Conservation (phyloP, 2,797 vertebrate genomes). For the Bovichtus variegatus region DNA sequence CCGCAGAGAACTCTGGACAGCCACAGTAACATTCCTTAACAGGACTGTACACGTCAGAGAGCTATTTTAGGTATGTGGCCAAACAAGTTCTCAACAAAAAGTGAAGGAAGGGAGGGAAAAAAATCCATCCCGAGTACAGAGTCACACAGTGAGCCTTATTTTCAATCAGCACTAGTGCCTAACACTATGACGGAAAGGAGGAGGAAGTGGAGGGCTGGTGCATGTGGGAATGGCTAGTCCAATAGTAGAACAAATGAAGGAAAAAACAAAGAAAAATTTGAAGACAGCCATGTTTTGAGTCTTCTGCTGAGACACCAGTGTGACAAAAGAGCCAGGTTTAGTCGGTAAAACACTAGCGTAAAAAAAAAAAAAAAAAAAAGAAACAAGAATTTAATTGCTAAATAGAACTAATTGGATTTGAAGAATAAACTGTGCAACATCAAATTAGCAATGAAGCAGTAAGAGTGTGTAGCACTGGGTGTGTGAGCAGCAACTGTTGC, state of each 20-base stretch:
- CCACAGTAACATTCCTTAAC: constrained; percentile 89
- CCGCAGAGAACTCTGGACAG: constrained; percentile 83
- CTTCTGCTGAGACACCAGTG: constrained; percentile 21
- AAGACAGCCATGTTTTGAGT: constrained; percentile 36
- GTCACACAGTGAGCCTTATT: constrained; percentile 73
- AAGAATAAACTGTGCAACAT: neutral
- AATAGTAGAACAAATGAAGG: constrained; percentile 73
- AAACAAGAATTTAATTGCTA: neutral
- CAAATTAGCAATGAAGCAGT: neutral
- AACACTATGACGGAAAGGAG: constrained; percentile 53
- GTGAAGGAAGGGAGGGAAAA: constrained; percentile 65
- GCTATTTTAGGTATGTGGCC: constrained; percentile 91
- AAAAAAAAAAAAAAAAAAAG: neutral
- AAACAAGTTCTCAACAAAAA: constrained; percentile 87
- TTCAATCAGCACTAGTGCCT: constrained; percentile 68
- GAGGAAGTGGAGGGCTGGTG: constrained; percentile 42
- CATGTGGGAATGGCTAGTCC: constrained; percentile 39
- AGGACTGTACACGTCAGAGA: constrained; percentile 90
- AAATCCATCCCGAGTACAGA: constrained; percentile 71
- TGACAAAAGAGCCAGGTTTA: constrained; percentile 22
- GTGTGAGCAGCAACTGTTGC: neutral
- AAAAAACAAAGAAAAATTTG: constrained; percentile 66
- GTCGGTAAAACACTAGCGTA: neutral
- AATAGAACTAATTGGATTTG: neutral
- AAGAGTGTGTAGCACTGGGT: neutral